Base-by-base conservation (phyloP, 2,888 invertebrate genomes). In the Leptinotarsa juncta region DNA sequence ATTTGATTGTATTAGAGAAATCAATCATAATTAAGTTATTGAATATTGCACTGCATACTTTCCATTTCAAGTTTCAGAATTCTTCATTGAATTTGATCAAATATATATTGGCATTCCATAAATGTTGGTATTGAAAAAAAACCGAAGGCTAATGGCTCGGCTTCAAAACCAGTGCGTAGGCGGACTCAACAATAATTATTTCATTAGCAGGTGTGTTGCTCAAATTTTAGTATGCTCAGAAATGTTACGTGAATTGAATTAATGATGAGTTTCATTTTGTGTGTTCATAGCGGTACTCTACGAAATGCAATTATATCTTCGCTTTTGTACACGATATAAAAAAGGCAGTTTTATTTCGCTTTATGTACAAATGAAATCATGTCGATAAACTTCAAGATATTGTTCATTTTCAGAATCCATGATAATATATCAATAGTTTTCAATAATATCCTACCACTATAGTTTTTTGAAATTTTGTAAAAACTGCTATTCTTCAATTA, bases 181-280 rank as follows among this genome's bases (percentile, higher is more conserved):
- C n/a, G 62, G 62, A 42, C 5, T 42, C 32, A 15, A 62, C 4
- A 14, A 62, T 62, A 42, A 62, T 62, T n/a, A 62, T 57, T 57
- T 23, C 23, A 57, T 57, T 57, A 57, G 57, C 57, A 57, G 57
- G 57, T 57, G 57, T 62, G 42, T 32, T 7, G n/a, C 32, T 42
- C 10, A 62, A 32, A 62, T 42, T 62, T 62, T 16, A 26, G 42
- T 62, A 62, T 62, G 62, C 42, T 32, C n/a, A 42, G 62, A 62
- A 62, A 32, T 62, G n/a, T n/a, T 62, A 62, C 62, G 42, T 62
- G 62, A 32, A 26, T 32, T 62, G 62, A 62, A 62, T 57, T 57
- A 2, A 57, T 57, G 20, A 20, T 4, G 14, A 12, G 57, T 57
- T 26, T 23, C 57, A 23, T 57, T 57, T 57, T 23, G 14, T 57